Percentiles rank a stretch among this genome's conserved stretches.
Evolutionary conservation across 2,113 vertebrate genomes (phyloP).

Genomic region (Apteryx mantelli): DNA sequence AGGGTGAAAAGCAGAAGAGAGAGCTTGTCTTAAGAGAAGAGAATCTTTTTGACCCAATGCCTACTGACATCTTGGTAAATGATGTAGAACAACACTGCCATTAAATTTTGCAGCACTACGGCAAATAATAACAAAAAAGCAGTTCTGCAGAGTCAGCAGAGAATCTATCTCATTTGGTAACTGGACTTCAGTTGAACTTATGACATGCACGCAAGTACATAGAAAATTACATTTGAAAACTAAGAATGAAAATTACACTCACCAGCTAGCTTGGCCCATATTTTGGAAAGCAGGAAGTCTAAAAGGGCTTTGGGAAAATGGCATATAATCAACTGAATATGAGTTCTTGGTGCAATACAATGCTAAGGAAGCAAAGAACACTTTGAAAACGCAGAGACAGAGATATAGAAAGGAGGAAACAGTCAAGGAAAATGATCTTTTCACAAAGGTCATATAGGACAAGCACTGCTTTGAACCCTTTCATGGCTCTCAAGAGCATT

Average conservation of each 20-base stretch:
- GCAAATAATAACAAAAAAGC: neutral
- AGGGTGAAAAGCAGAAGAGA: neutral
- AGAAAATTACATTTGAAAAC: neutral
- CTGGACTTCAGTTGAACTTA: neutral
- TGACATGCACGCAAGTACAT: fast-evolving
- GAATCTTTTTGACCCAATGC: neutral
- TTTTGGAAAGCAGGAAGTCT: neutral
- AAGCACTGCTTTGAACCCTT: neutral
- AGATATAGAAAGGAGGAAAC: neutral
- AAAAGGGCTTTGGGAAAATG: neutral
- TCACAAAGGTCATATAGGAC: neutral
- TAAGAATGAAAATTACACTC: neutral
- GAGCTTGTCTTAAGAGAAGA: neutral
- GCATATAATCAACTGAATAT: neutral
- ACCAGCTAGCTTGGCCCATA: neutral
- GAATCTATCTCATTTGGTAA: neutral
- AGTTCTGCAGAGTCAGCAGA: neutral
- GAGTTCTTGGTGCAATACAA: neutral
- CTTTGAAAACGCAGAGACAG: neutral
- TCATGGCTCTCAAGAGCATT: neutral
- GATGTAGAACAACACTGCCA: fast-evolving
- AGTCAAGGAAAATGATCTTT: neutral
- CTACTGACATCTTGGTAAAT: neutral
- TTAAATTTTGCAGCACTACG: neutral
- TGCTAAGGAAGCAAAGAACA: neutral